Conservation (phyloP, 2,797 vertebrate genomes). For the Danio aesculapii region DNA sequence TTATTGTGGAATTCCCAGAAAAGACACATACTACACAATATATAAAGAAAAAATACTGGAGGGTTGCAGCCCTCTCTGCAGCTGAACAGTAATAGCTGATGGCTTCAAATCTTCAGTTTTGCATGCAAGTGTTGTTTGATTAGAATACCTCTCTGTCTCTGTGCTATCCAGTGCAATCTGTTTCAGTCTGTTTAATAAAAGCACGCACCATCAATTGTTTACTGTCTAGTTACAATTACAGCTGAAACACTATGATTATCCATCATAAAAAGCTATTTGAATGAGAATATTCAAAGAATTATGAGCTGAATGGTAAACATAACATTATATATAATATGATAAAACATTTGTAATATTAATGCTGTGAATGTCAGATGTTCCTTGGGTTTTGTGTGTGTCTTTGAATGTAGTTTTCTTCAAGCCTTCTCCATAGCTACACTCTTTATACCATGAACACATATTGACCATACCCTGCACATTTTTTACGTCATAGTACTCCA, state of each 20-base stretch:
- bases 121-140: slow-evolving; percentile 67
- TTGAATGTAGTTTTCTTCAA: too few relatives aligned
- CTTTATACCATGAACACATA: too few relatives aligned
- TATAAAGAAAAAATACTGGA: slow-evolving; percentile 65
- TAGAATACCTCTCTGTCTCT: neutral
- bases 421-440: too few relatives aligned
- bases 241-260: neutral
- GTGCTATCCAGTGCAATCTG: neutral
- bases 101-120: slow-evolving; percentile 76
- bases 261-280: neutral
- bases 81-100: slow-evolving; percentile 70
- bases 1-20: slow-evolving; percentile 99
- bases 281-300: neutral
- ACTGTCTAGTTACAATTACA: neutral
- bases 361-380: too few relatives aligned
- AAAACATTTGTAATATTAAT: too few relatives aligned
- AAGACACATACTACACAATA: slow-evolving; percentile 93
- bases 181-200: neutral
- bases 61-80: slow-evolving; percentile 76
- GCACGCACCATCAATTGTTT: neutral
- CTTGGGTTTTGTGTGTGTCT: too few relatives aligned
- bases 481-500: too few relatives aligned
- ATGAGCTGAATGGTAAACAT: neutral
- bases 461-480: too few relatives aligned
- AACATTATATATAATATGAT: too few relatives aligned